Evolutionary conservation across 2,888 invertebrate genomes (phyloP).

Genomic region (Dascillus cervinus): DNA sequence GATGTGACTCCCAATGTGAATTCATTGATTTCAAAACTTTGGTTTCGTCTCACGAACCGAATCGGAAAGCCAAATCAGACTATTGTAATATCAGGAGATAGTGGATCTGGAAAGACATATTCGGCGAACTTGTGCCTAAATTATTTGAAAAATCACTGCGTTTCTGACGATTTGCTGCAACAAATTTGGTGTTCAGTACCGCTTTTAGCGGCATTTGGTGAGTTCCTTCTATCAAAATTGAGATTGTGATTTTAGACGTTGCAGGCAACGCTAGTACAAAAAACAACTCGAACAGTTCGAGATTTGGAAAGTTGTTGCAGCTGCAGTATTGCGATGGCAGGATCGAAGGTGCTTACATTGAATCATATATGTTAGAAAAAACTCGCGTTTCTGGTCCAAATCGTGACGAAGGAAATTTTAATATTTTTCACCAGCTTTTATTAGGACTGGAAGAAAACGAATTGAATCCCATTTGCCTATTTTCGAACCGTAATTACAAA

Average conservation of each 20-base stretch:
- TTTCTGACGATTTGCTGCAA: slow-evolving; percentile 14
- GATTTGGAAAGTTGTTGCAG: slow-evolving; percentile 39
- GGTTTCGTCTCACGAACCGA: slow-evolving; percentile 20
- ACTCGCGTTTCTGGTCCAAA: slow-evolving; percentile 36
- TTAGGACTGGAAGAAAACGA: neutral
- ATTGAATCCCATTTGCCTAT: too few relatives aligned
- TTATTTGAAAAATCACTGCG: slow-evolving; percentile 24
- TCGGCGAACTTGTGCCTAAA: slow-evolving; percentile 37
- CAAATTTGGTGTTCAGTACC: slow-evolving; percentile 23
- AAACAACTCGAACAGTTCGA: slow-evolving; percentile 38
- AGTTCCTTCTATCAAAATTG: slow-evolving; percentile 17
- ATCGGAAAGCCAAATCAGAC: slow-evolving; percentile 36
- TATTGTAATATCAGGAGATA: slow-evolving; percentile 41
- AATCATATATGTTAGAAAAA: slow-evolving; percentile 40
- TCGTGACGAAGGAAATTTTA: slow-evolving; percentile 33
- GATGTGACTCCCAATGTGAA: slow-evolving; percentile 7
- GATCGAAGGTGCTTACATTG: slow-evolving; percentile 35
- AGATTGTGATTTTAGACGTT: too few relatives aligned
- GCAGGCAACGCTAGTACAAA: slow-evolving; percentile 39
- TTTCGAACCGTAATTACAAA: neutral
- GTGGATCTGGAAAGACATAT: slow-evolving; percentile 42
- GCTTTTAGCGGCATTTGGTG: slow-evolving; percentile 26
- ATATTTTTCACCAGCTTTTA: slow-evolving; percentile 36
- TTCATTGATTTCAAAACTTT: slow-evolving; percentile 17
- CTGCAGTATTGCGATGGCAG: slow-evolving; percentile 32